Conservation (phyloP, 92 coral and sea anemone species). For the Plumapathes pennacea region DNA sequence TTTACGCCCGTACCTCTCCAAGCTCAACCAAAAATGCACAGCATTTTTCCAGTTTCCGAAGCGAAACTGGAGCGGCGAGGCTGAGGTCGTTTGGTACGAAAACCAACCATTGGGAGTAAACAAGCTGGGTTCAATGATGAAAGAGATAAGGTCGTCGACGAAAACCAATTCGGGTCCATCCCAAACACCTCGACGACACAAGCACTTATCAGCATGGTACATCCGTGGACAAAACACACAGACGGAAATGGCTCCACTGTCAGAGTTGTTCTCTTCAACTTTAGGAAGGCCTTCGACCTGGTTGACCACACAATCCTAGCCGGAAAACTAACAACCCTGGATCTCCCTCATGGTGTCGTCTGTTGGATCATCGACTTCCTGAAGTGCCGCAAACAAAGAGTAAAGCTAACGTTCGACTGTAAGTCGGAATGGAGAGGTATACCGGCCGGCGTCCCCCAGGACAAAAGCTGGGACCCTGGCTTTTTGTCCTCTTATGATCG, state of each 20-base stretch:
- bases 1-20: too few species aligned
- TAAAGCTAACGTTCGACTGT: slow-evolving; percentile 17
- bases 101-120: too few species aligned
- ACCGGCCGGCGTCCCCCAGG: slow-evolving; percentile 15
- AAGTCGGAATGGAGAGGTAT: slow-evolving; percentile 30
- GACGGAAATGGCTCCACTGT: slow-evolving; percentile 38
- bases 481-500: slow-evolving; percentile 21
- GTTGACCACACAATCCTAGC: slow-evolving; percentile 16
- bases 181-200: slow-evolving; percentile 30
- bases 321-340: slow-evolving; percentile 6
- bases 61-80: too few species aligned
- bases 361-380: slow-evolving; percentile 44
- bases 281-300: slow-evolving; percentile 38
- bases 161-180: too few species aligned
- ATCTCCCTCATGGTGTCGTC: slow-evolving; percentile 14
- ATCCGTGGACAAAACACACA: slow-evolving; percentile 20
- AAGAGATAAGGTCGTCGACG: too few species aligned
- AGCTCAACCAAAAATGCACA: too few species aligned
- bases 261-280: slow-evolving; percentile 22
- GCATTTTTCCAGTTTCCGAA: too few species aligned
- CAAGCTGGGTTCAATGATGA: too few species aligned
- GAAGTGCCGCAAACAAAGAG: slow-evolving; percentile 26
- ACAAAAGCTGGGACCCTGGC: slow-evolving; percentile 16
- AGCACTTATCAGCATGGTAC: slow-evolving; percentile 28
- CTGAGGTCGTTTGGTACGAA: too few species aligned